phyloP scores from a whole-genome alignment of 2,113 vertebrate species.

The Poeciliopsis retropinna region DNA sequence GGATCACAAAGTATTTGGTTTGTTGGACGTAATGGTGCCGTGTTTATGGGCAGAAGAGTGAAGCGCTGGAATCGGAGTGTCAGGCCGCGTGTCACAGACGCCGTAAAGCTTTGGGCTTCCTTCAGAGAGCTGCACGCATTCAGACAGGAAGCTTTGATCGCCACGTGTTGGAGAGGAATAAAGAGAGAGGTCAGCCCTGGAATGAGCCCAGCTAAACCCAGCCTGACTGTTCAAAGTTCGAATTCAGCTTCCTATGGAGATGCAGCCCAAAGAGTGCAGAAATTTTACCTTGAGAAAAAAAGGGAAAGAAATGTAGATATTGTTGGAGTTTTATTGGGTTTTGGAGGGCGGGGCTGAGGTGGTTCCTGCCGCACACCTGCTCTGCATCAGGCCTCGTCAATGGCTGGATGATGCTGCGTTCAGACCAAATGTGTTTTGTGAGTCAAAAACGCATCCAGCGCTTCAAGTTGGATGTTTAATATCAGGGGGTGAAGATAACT shows the following conservation, averaged over 20 bases:
- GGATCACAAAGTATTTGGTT: slow-evolving; percentile 58
- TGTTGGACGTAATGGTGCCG: slow-evolving; percentile 66
- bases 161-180: slow-evolving; percentile 10
- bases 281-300: background rate
- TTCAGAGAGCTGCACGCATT: background rate
- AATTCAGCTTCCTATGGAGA: slow-evolving; percentile 1
- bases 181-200: background rate
- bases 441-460: too few relatives aligned
- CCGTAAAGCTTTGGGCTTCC: slow-evolving; percentile 21
- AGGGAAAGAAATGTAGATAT: slow-evolving; percentile 1
- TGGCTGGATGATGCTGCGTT: too few relatives aligned
- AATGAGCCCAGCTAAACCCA: background rate
- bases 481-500: too few relatives aligned
- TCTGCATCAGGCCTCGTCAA: too few relatives aligned
- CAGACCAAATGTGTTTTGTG: too few relatives aligned
- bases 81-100: slow-evolving; percentile 16
- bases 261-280: background rate
- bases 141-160: background rate
- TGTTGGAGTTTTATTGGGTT: background rate
- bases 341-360: too few relatives aligned
- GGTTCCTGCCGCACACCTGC: too few relatives aligned
- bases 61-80: slow-evolving; percentile 30
- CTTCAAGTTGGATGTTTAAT: too few relatives aligned
- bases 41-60: slow-evolving; percentile 56
- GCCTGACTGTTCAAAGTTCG: background rate